Evolutionary conservation across 2,113 vertebrate species (phyloP).

Genomic region (Aegithalos caudatus): DNA sequence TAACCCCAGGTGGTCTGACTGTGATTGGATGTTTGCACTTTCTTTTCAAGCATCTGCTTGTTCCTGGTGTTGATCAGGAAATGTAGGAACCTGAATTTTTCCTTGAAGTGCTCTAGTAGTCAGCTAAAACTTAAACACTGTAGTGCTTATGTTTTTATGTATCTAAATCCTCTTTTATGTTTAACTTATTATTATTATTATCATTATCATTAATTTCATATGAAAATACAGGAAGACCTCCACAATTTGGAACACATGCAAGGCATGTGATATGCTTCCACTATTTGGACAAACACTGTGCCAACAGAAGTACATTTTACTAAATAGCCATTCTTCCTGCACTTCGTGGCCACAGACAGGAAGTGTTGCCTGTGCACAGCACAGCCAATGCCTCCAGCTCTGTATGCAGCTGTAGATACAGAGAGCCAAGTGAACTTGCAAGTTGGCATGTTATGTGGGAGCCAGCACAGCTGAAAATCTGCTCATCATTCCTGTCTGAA

Average conservation of each 20-base stretch:
- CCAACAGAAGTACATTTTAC: not conserved
- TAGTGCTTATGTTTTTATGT: not conserved
- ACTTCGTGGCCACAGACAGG: not conserved
- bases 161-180: not conserved
- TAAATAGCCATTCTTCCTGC: not conserved
- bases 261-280: accelerated
- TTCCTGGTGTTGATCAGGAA: not conserved
- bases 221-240: not conserved
- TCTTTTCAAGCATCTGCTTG: not conserved
- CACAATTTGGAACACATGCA: not conserved
- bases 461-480: not conserved
- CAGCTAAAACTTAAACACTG: not conserved
- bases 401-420: not conserved
- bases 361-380: not conserved
- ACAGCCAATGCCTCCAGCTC: not conserved
- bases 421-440: not conserved
- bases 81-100: not conserved
- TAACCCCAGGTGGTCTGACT: not conserved
- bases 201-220: not conserved
- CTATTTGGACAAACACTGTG: not conserved
- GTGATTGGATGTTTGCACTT: not conserved
- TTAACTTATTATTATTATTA: no score
- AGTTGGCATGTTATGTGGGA: not conserved
- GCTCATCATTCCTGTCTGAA: not conserved
- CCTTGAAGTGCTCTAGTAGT: not conserved